Conservation (phyloP, 2,888 invertebrate genomes). For the Heliconius cydno region DNA sequence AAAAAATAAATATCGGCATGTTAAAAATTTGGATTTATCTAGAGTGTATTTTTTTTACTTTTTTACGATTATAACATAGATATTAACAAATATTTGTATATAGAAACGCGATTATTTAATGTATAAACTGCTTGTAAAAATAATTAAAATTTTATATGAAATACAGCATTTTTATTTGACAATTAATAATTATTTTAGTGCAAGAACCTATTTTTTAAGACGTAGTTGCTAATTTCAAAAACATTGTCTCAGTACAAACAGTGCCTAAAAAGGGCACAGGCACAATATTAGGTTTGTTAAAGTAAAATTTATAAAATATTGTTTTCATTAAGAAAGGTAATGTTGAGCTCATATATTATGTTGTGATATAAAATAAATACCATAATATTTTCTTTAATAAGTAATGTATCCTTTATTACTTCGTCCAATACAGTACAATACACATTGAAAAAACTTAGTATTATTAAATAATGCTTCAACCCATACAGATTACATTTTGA, state of each 20-base stretch:
- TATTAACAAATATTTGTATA: conserved; percentile 21
- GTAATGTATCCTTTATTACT: background rate
- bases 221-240: background rate
- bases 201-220: background rate
- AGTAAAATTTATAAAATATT: background rate
- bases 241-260: background rate
- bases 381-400: too few relatives aligned
- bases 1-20: background rate
- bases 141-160: conserved; percentile 42
- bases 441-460: too few relatives aligned
- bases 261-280: background rate
- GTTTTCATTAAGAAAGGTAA: too few relatives aligned
- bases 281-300: background rate
- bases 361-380: too few relatives aligned
- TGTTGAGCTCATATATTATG: too few relatives aligned
- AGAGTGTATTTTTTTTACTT: background rate
- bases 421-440: background rate
- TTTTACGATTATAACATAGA: conserved; percentile 7
- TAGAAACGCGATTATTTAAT: conserved; percentile 37
- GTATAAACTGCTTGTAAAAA: conserved; percentile 41
- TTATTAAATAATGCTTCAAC: too few relatives aligned
- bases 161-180: conserved; percentile 3
- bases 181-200: background rate
- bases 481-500: too few relatives aligned
- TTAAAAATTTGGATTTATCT: conserved; percentile 9